Base-by-base conservation (phyloP, 2,888 invertebrate genomes). In the Brachyopa scutellaris region DNA sequence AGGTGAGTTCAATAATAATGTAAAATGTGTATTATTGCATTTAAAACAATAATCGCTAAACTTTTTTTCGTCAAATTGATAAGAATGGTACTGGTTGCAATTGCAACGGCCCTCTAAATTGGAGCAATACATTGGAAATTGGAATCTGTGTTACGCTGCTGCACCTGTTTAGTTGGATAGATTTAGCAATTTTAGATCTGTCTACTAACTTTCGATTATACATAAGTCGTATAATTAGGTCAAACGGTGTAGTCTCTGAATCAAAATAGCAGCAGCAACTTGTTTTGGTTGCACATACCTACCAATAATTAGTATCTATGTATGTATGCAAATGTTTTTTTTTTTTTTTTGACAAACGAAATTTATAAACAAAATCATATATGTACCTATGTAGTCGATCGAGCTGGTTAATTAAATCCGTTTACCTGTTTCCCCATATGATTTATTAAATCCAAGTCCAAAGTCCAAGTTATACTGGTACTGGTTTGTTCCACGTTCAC, bases 381-480 rank as follows among this genome's bases (percentile, higher is more conserved):
- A 23, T n/a, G n/a, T n/a, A n/a, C n/a, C n/a, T n/a, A n/a, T n/a
- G n/a, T n/a, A n/a, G n/a, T n/a, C 42, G 21, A 19, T 55, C 6
- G 11, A 11, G 23, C 17, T 61, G 72, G 53, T 17, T 64, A 55
- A 73, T 73, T 73, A 64, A 72, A 53, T 72, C 72, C 17, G 49
- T 7, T 45, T 55, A 73, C 73, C 62, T 73, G 62, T 64, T 64
- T 17, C 11, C n/a, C 55, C 62, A 73, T 64, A 53, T 73, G 55
- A 66, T 51, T 69, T 64, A 45, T 45, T 21, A 57, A 51, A 74
- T 53, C 19, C 45, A 51, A 76, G 80, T 80, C 76, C 74, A 80
- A 80, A 80, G 80, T 80, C 80, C 80, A 80, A 42, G 55, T 6
- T 33, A 38, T 33, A 40, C 62, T 67, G 53, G 49, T 67, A 67